Evolutionary conservation across 2,113 vertebrate genomes (phyloP).

Genomic region (Callopanchax toddi): DNA sequence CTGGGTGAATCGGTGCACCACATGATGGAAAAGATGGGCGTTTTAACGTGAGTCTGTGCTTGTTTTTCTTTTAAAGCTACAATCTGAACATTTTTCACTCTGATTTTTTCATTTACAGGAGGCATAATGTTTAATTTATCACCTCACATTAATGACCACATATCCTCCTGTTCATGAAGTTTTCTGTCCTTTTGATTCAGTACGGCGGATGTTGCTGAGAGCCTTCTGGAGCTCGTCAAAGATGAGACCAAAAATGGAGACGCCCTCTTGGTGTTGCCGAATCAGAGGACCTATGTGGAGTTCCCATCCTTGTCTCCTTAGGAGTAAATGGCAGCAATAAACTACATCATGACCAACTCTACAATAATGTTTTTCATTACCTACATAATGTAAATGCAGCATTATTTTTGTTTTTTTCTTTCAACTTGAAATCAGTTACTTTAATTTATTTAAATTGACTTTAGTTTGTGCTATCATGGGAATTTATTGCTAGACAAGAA

Average conservation of each 20-base stretch:
- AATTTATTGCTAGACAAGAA: background rate
- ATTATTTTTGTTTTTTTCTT: too few species aligned
- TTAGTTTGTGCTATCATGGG: background rate
- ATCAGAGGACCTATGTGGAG: background rate
- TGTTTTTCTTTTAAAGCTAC: too few species aligned
- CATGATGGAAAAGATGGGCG: background rate
- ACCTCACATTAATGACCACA: too few species aligned
- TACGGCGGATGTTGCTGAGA: slow-evolving; percentile 47
- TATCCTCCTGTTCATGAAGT: background rate
- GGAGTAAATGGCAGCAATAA: background rate
- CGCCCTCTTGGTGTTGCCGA: slow-evolving; percentile 11
- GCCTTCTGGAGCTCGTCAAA: slow-evolving; percentile 58
- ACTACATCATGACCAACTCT: too few species aligned
- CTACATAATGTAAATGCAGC: too few species aligned
- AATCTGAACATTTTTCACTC: too few species aligned
- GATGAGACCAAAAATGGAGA: slow-evolving; percentile 73
- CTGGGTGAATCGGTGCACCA: background rate
- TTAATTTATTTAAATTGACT: too few species aligned
- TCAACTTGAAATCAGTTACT: too few species aligned
- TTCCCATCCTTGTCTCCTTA: slow-evolving; percentile 26
- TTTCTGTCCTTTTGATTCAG: slow-evolving; percentile 39
- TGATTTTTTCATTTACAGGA: too few species aligned
- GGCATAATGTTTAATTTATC: too few species aligned
- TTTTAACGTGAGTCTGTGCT: slow-evolving; percentile 63
- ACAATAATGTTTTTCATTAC: too few species aligned